A percentile compares a stretch with the other conserved stretches of the same genome.
phyloP scores from a whole-genome alignment of 2,113 vertebrate species.

The Brachyhypopomus occidentalis region DNA sequence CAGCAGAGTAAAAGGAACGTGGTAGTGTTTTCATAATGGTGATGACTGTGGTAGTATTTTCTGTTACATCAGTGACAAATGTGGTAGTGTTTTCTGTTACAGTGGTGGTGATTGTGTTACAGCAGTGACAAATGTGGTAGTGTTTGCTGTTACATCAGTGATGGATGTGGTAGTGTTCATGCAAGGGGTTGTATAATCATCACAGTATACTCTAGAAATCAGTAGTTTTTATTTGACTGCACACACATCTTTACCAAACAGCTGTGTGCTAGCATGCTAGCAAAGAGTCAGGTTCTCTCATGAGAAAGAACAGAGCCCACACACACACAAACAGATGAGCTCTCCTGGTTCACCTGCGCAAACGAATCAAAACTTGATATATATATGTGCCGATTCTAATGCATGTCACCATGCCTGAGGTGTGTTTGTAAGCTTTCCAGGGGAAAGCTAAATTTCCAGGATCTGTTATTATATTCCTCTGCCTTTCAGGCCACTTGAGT shows the following conservation, averaged over 20 bases:
- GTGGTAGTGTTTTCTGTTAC: too few relatives aligned
- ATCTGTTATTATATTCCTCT: not conserved
- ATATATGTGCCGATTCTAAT: not conserved
- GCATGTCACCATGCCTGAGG: not conserved
- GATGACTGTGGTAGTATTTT: too few relatives aligned
- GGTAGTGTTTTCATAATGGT: too few relatives aligned
- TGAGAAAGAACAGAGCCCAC: conserved; percentile 14
- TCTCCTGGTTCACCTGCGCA: not conserved
- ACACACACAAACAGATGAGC: conserved; percentile 28
- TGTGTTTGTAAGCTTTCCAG: not conserved
- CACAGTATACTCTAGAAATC: not conserved
- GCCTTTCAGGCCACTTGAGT: not conserved
- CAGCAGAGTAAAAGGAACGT: too few relatives aligned
- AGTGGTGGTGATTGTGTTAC: too few relatives aligned
- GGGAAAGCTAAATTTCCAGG: not conserved
- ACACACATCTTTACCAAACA: not conserved
- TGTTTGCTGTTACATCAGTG: too few relatives aligned
- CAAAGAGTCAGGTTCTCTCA: conserved; percentile 54
- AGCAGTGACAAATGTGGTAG: too few relatives aligned
- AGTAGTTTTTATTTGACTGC: not conserved
- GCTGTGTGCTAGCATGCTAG: conserved; percentile 2
- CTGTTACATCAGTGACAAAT: too few relatives aligned
- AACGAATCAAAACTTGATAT: conserved; percentile 10
- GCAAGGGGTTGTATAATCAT: not conserved
- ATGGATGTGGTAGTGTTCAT: not conserved